phyloP scores from a whole-genome alignment of 2,888 invertebrate species.

The Drosophila multiciliata region DNA sequence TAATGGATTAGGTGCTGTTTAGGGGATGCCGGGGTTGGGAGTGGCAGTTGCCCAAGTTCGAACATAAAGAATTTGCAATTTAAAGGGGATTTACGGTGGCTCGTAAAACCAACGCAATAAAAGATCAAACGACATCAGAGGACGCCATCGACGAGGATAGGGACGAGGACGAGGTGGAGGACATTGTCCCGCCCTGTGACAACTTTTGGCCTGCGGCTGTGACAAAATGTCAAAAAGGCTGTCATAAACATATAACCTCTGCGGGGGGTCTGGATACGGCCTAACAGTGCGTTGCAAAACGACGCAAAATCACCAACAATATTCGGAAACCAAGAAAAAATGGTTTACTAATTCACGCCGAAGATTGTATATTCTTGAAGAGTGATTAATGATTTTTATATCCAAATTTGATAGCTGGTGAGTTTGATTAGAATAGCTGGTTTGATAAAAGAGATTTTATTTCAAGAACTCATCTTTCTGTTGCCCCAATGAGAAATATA shows the following conservation, averaged over 20 bases:
- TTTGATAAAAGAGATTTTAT: neutral
- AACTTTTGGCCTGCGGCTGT: slow-evolving; percentile 53
- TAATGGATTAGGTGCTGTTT: slow-evolving; percentile 16
- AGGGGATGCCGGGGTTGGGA: slow-evolving; percentile 5
- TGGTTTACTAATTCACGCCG: neutral
- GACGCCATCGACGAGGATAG: slow-evolving; percentile 40
- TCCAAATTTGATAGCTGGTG: neutral
- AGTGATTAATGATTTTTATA: neutral
- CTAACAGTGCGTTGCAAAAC: slow-evolving; percentile 52
- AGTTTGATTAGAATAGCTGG: neutral
- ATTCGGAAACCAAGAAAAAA: slow-evolving; percentile 16
- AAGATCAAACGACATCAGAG: slow-evolving; percentile 76
- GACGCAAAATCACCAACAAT: slow-evolving; percentile 36
- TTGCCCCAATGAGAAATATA: neutral
- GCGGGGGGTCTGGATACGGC: slow-evolving; percentile 4
- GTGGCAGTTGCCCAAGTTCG: slow-evolving; percentile 55
- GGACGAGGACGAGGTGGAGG: slow-evolving; percentile 52
- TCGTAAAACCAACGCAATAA: slow-evolving; percentile 81
- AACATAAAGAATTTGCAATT: slow-evolving; percentile 81
- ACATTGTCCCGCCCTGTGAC: slow-evolving; percentile 52
- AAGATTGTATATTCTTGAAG: neutral
- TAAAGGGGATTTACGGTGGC: slow-evolving; percentile 77
- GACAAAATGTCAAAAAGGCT: slow-evolving; percentile 70
- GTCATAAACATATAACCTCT: slow-evolving; percentile 37
- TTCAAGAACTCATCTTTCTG: neutral